phyloP scores from a whole-genome alignment of 2,888 invertebrate species.

The Euplagia quadripunctaria region DNA sequence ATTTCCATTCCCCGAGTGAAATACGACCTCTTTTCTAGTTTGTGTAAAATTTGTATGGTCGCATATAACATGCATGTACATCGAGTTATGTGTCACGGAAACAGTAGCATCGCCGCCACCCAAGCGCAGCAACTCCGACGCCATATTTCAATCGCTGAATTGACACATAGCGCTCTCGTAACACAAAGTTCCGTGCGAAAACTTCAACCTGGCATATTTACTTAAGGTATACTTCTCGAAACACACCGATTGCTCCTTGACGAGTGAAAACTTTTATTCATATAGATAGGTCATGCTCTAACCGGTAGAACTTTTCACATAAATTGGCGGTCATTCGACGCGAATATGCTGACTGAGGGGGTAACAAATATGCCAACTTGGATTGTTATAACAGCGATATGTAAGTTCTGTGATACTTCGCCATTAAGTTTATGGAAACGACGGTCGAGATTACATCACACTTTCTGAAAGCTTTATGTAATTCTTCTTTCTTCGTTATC shows the following conservation, averaged over 20 bases:
- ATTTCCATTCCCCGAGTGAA: constrained; percentile 50
- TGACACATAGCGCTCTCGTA: constrained; percentile 81
- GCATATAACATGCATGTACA: constrained; percentile 69
- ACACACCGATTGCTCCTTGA: constrained; percentile 81
- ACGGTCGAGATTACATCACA: constrained; percentile 85
- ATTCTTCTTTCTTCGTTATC: constrained; percentile 77
- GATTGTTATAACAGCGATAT: constrained; percentile 87
- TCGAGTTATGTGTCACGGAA: constrained; percentile 79
- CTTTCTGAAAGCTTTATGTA: constrained; percentile 85
- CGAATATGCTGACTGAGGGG: constrained; percentile 87
- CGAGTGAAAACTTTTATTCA: constrained; percentile 85
- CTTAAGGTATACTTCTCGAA: constrained; percentile 79
- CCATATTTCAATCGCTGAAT: constrained; percentile 85
- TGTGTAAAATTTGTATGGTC: constrained; percentile 41
- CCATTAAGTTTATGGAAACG: constrained; percentile 87
- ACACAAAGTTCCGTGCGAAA: constrained; percentile 80
- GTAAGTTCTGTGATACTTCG: constrained; percentile 87
- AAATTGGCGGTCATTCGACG: constrained; percentile 87
- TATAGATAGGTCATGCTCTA: constrained; percentile 84
- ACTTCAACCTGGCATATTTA: constrained; percentile 85
- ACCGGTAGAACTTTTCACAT: constrained; percentile 85
- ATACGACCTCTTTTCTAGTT: constrained; percentile 61
- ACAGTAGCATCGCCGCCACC: constrained; percentile 89
- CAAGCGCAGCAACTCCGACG: constrained; percentile 66
- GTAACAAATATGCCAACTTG: constrained; percentile 87